phyloP scores from a whole-genome alignment of 2,797 vertebrate genomes.

The Enoplosus armatus region DNA sequence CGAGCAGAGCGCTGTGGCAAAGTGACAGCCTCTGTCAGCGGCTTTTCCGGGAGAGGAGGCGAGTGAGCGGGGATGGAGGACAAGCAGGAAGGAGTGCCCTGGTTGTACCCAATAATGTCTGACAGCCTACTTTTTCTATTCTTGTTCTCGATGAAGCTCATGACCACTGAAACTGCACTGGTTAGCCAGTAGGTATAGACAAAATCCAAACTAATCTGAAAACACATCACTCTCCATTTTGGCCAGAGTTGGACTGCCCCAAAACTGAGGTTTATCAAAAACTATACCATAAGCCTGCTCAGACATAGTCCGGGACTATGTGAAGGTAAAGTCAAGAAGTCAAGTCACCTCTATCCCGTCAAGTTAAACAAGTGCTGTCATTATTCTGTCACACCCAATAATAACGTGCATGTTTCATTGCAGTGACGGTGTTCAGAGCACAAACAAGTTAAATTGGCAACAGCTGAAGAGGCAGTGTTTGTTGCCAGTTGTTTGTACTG shows the following conservation, averaged over 20 bases:
- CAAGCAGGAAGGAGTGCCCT: constrained; percentile 34
- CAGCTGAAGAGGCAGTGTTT: background rate
- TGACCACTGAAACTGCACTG: background rate
- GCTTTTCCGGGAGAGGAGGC: constrained; percentile 48
- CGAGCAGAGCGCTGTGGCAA: constrained; percentile 32
- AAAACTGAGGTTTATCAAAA: background rate
- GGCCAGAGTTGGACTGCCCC: background rate
- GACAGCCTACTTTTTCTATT: constrained; percentile 45
- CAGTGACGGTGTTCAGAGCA: background rate
- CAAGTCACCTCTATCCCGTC: too few species aligned
- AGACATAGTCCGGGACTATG: background rate
- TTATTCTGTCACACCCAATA: background rate
- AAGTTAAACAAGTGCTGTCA: too few species aligned
- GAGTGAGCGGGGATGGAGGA: constrained; percentile 40
- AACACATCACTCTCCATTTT: background rate
- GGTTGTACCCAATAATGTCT: constrained; percentile 29
- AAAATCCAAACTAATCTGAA: background rate
- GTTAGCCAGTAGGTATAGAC: background rate
- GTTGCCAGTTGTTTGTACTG: background rate
- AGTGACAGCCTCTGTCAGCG: constrained; percentile 70
- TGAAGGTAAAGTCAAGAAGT: background rate
- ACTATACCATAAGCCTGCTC: background rate
- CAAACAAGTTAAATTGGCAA: background rate
- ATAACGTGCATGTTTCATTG: background rate
- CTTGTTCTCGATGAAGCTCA: constrained; percentile 14